Base-by-base conservation (phyloP, 2,888 invertebrate genomes). In the Cerastoderma edule region DNA sequence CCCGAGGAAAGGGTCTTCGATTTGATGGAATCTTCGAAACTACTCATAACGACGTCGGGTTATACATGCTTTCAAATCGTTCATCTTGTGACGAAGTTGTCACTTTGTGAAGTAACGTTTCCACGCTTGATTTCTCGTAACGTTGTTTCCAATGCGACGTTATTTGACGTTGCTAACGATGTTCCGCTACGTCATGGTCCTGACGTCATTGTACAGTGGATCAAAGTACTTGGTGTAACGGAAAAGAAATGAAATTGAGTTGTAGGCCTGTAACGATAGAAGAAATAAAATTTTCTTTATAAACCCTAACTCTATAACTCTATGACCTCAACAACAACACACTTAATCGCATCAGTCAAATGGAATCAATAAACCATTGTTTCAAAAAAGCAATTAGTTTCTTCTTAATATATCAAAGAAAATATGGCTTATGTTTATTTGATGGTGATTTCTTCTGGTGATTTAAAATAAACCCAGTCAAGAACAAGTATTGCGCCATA, bases 1-100 rank as follows among this genome's bases (percentile, higher is more conserved):
- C 83, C 74, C 32, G 74, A 56, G 13, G 71, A 71, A 6, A 76
- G 22, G 4, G 65, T 32, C 27, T 39, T 67, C 1, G 72, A 54
- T 50, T 70, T 70, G 27, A 70, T 70, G 16, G 57, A 32, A 19
- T 70, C 73, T 67, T 72, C 76, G 64, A 72, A 72, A 56, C 65
- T 72, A 67, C 71, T 68, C 76, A 76, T 76, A 33, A n/a, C n/a
- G n/a, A n/a, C n/a, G n/a, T n/a, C n/a, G n/a, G n/a, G n/a, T n/a
- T n/a, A n/a, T n/a, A n/a, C n/a, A n/a, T n/a, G n/a, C 2, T 63
- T 67, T 16, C 16, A n/a, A 22, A 32, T 33, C 16, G 19, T 32
- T 32, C 4, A 35, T 10, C 22, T 39, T 5, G 2, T 39, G n/a
- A n/a, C n/a, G 8, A 19, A 28, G 1, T 22, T 35, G 1, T 6